Base-by-base conservation (phyloP, 2,888 invertebrate genomes). In the Drosophila diplacantha region DNA sequence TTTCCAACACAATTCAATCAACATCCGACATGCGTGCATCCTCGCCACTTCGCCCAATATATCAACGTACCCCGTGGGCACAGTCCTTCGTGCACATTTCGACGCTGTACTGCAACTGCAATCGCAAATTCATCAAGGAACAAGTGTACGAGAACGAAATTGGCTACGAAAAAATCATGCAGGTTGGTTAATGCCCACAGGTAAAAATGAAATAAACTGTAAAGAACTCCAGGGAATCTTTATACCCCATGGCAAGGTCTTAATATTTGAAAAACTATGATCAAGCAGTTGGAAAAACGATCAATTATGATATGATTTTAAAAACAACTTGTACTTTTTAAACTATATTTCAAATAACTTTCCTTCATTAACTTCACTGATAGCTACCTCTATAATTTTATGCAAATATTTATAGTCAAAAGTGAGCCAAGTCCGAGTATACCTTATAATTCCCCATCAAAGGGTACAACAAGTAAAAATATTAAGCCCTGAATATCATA, bases 101-200 rank as follows among this genome's bases (percentile, higher is more conserved):
- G 26, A 89, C 89, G 51, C 77, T 89, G 57, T 89, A 88, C 71
- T 88, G 89, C 79, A 89, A 89, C 75, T 89, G 89, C 77, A 88
- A 89, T 84, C 83, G 87, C 60, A 81, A 85, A 76, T 82, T 81
- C 65, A 88, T 89, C 74, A 86, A 86, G 65, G 89, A 89, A 73
- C 85, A 85, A 73, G 87, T 89, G 46, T 89, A 89, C 74, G 88
- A 88, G 72, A 85, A 82, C 62, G 87, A 88, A 81, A 88, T 88
- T 84, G 88, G 87, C 65, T 88, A 89, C 81, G 88, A 89, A 81
- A 88, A 88, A 85, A 85, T 88, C 73, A 88, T 88, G 77, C 87
- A 88, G 87, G 88, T 88, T 72, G 73, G 73, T 62, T 64, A 32
- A 37, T 44, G 43, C 16, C 20, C 11, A 5, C 11, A 9, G 24